Conservation (phyloP, 2,113 vertebrate species). For the Abramis brama region DNA sequence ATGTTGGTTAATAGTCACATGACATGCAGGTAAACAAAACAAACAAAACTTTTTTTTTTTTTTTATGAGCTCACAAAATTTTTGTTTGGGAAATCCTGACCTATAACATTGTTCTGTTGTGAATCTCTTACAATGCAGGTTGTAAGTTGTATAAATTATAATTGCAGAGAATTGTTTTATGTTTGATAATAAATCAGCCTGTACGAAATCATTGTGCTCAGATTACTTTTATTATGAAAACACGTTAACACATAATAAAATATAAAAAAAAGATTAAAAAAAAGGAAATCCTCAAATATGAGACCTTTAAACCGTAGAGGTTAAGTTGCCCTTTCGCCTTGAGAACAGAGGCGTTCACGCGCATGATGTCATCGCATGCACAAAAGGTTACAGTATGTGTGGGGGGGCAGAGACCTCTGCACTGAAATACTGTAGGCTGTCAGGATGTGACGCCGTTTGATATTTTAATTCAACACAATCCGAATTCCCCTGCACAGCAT, state of each 20-base stretch:
- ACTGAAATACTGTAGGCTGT: conserved; percentile 15
- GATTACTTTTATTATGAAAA: conserved; percentile 10
- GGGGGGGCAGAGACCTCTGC: conserved; percentile 7
- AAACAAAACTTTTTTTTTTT: too few relatives aligned
- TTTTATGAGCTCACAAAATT: too few relatives aligned
- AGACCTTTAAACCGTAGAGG: background rate
- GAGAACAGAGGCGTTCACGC: background rate
- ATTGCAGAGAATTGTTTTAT: too few relatives aligned
- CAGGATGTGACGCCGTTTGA: conserved; percentile 2
- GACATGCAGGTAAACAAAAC: too few relatives aligned
- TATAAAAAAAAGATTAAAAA: too few relatives aligned
- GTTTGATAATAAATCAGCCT: too few relatives aligned
- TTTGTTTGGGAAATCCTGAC: too few relatives aligned
- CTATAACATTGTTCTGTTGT: too few relatives aligned
- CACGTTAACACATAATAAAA: background rate
- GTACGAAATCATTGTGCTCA: background rate
- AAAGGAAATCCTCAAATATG: background rate
- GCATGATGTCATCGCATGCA: background rate
- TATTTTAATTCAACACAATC: background rate
- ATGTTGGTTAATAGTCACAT: too few relatives aligned
- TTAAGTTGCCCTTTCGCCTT: background rate
- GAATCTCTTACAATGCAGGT: too few relatives aligned
- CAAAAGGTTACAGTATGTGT: conserved; percentile 1
- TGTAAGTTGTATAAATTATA: too few relatives aligned
- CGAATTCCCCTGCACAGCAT: conserved; percentile 28